phyloP scores from a whole-genome alignment of 2,888 invertebrate species.

The Tachina fera region DNA sequence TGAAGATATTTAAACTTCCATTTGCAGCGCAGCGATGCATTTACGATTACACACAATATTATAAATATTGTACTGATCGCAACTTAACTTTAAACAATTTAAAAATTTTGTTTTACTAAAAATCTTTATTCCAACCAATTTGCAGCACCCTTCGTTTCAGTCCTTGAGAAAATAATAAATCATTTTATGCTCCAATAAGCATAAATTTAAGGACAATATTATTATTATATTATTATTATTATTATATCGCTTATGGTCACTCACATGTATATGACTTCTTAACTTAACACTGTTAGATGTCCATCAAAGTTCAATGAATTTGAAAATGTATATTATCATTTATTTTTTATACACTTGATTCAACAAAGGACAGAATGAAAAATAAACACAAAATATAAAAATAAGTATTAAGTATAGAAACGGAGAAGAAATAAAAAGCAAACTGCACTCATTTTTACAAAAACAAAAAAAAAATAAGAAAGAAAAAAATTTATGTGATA shows the following conservation, averaged over 20 bases:
- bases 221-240: slow-evolving; percentile 2
- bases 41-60: no score
- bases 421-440: slow-evolving; percentile 16
- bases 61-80: no score
- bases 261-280: slow-evolving; percentile 39
- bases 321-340: slow-evolving; percentile 23
- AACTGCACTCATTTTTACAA: slow-evolving; percentile 56
- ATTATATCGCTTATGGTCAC: slow-evolving; percentile 19
- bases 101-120: neutral
- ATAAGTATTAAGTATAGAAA: neutral
- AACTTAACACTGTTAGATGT: slow-evolving; percentile 42
- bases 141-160: neutral
- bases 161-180: slow-evolving; percentile 5
- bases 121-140: neutral
- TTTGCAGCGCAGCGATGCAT: no score
- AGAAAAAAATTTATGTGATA: slow-evolving; percentile 18
- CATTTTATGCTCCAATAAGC: slow-evolving; percentile 8
- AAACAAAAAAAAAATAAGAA: neutral
- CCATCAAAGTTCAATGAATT: slow-evolving; percentile 71
- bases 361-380: slow-evolving; percentile 15
- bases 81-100: neutral
- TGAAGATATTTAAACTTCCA: no score
- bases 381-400: slow-evolving; percentile 12
- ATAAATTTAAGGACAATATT: slow-evolving; percentile 27
- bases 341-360: slow-evolving; percentile 1